These are phyloP conservation scores for Caenorhabditis virilis DNA, from an alignment of 2,888 invertebrate genomes.

Conservation along the genomic window DNA sequence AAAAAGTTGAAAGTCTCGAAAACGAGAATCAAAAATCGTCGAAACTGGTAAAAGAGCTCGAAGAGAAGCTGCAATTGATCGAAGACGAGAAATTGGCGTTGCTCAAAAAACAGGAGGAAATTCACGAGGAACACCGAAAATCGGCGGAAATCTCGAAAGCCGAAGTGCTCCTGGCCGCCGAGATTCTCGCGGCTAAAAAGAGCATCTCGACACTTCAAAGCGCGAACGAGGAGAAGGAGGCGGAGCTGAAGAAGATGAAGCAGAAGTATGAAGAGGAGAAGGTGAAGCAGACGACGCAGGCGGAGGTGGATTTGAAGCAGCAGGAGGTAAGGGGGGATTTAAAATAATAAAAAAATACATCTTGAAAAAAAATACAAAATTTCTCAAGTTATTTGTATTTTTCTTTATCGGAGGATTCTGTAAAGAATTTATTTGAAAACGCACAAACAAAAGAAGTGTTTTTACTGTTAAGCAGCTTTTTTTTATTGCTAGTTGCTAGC, in stretches of 20 bases:
- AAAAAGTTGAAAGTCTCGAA: constrained; percentile 26
- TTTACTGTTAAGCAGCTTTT: too few species aligned
- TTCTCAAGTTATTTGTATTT: not conserved
- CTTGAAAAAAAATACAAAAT: not conserved
- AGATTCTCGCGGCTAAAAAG: constrained; percentile 46
- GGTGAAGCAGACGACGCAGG: constrained; percentile 13
- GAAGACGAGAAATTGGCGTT: constrained; percentile 22
- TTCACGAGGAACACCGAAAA: constrained; percentile 16
- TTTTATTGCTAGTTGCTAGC: too few species aligned
- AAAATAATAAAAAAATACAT: not conserved
- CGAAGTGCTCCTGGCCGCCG: constrained; percentile 32
- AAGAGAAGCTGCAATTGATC: constrained; percentile 20
- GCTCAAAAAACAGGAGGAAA: constrained; percentile 32
- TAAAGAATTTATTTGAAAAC: too few species aligned
- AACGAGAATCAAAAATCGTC: constrained; percentile 37
- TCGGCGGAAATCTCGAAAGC: constrained; percentile 21
- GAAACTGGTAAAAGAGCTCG: constrained; percentile 31
- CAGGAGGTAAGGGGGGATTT: constrained; percentile 10
- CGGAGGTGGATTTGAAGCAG: constrained; percentile 36
- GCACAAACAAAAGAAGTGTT: too few species aligned
- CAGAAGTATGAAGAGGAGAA: constrained; percentile 56
- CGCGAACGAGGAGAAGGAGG: constrained; percentile 55
- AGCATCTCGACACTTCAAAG: constrained; percentile 49
- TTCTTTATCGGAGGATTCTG: too few species aligned
- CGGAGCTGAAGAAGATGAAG: constrained; percentile 47